Evolutionary conservation across 2,888 invertebrate genomes (phyloP).

Genomic region (Leptinotarsa peninsularis): DNA sequence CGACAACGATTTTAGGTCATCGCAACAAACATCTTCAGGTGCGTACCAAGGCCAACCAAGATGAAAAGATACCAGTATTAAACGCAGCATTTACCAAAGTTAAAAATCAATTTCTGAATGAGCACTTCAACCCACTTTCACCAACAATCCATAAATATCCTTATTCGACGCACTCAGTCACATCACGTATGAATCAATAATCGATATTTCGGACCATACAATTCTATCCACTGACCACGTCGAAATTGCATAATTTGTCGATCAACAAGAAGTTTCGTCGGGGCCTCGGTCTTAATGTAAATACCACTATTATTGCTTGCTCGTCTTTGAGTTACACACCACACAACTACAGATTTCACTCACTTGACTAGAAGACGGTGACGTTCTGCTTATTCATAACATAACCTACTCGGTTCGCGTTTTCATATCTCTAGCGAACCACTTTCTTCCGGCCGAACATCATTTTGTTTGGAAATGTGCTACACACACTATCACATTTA

Average conservation of each 20-base stretch:
- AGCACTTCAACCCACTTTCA: constrained; percentile 18
- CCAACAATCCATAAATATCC: constrained; percentile 5
- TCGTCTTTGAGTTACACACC: constrained; percentile 16
- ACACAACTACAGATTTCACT: constrained; percentile 21
- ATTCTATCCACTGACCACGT: not conserved
- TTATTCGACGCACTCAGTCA: constrained; percentile 6
- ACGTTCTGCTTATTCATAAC: constrained; percentile 20
- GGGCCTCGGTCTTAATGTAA: constrained; percentile 3
- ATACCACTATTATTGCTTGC: not conserved
- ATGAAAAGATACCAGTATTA: constrained; percentile 2
- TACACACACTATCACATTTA: constrained; percentile 41
- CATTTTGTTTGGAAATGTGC: constrained; percentile 35
- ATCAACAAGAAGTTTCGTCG: constrained; percentile 22
- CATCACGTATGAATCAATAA: not conserved
- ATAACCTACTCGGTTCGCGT: not conserved
- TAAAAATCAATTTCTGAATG: constrained; percentile 1
- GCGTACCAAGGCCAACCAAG: constrained; percentile 3
- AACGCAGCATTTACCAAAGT: not conserved
- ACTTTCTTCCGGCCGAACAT: constrained; percentile 48
- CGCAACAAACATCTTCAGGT: constrained; percentile 4
- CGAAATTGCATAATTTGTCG: not conserved
- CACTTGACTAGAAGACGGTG: not conserved
- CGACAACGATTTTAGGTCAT: not conserved
- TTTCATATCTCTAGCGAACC: constrained; percentile 36
- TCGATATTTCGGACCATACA: not conserved